Evolutionary conservation across 1,140 invertebrate genomes (phyloP).

Genomic region (Papilio glaucus): DNA sequence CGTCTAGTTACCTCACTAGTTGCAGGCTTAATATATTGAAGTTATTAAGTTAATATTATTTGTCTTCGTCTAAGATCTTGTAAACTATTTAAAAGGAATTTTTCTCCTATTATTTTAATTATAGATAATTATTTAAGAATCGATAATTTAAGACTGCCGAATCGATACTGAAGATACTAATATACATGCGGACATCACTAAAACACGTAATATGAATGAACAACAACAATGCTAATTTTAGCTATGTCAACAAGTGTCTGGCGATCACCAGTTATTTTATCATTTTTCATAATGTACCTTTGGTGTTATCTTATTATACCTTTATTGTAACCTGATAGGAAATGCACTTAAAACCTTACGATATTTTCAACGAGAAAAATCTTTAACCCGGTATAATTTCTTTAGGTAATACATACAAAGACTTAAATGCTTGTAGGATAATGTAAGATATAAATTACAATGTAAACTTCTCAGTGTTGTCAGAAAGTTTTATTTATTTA

Average conservation of each 20-base stretch:
- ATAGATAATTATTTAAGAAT: too few species aligned
- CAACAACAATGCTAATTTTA: conserved; percentile 25
- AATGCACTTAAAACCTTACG: not conserved
- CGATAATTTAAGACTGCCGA: too few species aligned
- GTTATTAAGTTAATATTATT: too few species aligned
- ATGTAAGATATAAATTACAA: too few species aligned
- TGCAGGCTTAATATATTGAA: too few species aligned
- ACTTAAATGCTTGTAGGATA: too few species aligned
- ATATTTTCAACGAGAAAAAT: not conserved
- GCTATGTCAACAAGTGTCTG: conserved; percentile 14
- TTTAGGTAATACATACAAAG: conserved; percentile 15
- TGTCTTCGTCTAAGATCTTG: too few species aligned
- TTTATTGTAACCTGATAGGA: not conserved
- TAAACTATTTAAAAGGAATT: too few species aligned
- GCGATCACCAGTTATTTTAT: not conserved
- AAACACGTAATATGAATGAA: not conserved
- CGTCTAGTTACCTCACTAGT: too few species aligned
- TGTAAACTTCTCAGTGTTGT: too few species aligned
- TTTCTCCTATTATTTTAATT: too few species aligned
- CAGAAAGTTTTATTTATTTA: too few species aligned
- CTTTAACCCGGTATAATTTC: conserved; percentile 16
- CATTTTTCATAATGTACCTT: not conserved
- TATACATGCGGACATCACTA: not conserved
- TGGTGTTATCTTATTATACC: not conserved
- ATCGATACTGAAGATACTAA: not conserved